These are phyloP conservation scores for Diglossa cyanea DNA, from an alignment of 2,797 vertebrate genomes.

Conservation along the genomic window DNA sequence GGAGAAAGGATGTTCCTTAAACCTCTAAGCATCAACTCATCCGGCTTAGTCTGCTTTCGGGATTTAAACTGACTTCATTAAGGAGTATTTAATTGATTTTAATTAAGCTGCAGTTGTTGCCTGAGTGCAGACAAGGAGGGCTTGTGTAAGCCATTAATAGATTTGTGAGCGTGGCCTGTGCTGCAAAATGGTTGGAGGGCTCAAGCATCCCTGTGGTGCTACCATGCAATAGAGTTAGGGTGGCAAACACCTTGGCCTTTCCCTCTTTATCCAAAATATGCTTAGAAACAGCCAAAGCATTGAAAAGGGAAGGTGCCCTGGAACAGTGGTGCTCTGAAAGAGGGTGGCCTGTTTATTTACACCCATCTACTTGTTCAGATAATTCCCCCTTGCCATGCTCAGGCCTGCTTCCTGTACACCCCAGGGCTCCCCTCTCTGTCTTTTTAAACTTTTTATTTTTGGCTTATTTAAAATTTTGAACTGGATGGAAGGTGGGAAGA, in stretches of 20 bases:
- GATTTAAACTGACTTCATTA: neutral
- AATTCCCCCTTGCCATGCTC: neutral
- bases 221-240: neutral
- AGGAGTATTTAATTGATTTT: neutral
- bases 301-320: neutral
- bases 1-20: neutral
- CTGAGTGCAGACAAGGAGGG: neutral
- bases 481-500: neutral
- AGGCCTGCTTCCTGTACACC: neutral
- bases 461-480: neutral
- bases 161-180: accelerated
- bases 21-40: neutral
- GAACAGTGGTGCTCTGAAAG: neutral
- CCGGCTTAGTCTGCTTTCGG: neutral
- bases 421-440: neutral
- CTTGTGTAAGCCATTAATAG: accelerated
- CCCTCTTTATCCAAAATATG: neutral
- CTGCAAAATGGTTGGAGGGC: neutral
- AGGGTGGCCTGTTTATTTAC: neutral
- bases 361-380: neutral
- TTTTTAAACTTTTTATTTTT: neutral
- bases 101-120: neutral
- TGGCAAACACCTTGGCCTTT: neutral
- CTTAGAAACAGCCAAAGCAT: neutral
- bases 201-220: neutral